A percentile compares a stretch with the other conserved stretches of the same genome.
These are phyloP conservation scores for Drosophila eohydei DNA, from an alignment of 2,888 invertebrate genomes.

Conservation along the genomic window DNA sequence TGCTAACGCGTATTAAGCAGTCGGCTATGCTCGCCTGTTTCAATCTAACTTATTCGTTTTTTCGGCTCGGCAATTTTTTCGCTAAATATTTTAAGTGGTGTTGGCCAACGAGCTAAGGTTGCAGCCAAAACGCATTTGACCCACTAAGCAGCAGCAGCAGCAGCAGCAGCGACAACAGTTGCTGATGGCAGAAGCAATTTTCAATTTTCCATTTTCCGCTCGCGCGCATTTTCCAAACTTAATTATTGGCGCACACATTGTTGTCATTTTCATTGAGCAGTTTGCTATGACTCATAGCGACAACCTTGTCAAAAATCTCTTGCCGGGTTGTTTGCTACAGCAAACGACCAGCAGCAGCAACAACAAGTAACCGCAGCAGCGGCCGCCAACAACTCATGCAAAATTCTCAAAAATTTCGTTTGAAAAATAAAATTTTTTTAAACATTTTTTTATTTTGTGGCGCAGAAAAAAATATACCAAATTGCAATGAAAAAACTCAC, in stretches of 20 bases:
- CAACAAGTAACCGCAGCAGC: constrained; percentile 1
- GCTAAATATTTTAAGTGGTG: constrained; percentile 78
- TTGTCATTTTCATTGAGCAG: constrained; percentile 61
- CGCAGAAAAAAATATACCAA: constrained; percentile 26
- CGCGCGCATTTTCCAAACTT: constrained; percentile 61
- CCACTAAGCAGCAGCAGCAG: constrained; percentile 48
- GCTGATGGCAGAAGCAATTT: constrained; percentile 26
- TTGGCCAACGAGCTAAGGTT: constrained; percentile 70
- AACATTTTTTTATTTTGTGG: constrained; percentile 1
- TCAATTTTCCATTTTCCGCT: constrained; percentile 51
- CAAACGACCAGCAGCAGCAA: constrained; percentile 10
- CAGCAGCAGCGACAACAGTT: neutral
- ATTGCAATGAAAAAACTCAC: constrained; percentile 22
- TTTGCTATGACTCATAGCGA: constrained; percentile 48
- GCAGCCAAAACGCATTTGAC: constrained; percentile 66
- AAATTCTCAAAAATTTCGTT: constrained; percentile 56
- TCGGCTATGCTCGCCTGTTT: neutral
- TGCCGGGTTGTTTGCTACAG: constrained; percentile 29
- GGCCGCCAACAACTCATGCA: constrained; percentile 35
- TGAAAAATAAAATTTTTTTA: constrained; percentile 35
- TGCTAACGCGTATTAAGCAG: neutral
- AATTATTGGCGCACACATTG: constrained; percentile 70
- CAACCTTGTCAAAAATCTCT: constrained; percentile 48
- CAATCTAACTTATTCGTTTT: constrained; percentile 12
- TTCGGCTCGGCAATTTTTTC: constrained; percentile 56